Evolutionary conservation across 2,888 invertebrate genomes (phyloP).

Genomic region (Phymatocera aterrima): DNA sequence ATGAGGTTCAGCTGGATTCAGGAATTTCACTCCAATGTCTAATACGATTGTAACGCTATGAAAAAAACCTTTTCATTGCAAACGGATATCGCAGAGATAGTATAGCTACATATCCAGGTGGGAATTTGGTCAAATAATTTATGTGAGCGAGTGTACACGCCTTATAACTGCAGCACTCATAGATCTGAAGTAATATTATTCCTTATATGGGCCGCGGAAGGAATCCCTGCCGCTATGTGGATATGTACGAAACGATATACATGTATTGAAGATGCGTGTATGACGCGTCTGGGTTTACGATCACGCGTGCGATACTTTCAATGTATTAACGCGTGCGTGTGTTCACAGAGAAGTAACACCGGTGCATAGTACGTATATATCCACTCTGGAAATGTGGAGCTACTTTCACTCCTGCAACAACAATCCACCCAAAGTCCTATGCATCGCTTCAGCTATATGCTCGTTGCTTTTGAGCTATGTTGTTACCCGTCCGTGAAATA

Average conservation of each 20-base stretch:
- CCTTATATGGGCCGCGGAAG: slow-evolving; percentile 44
- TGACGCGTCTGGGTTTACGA: slow-evolving; percentile 7
- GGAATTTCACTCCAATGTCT: no score
- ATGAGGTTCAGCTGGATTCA: no score
- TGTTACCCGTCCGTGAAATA: slow-evolving; percentile 20
- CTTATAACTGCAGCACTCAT: slow-evolving; percentile 3
- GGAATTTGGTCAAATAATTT: slow-evolving; percentile 6
- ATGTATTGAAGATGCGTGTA: slow-evolving; percentile 5
- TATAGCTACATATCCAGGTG: neutral
- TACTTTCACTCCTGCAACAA: slow-evolving; percentile 46
- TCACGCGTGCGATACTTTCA: slow-evolving; percentile 11
- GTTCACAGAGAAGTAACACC: neutral
- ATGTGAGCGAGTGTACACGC: slow-evolving; percentile 2
- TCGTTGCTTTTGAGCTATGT: neutral
- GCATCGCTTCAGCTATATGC: neutral
- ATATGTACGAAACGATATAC: slow-evolving; percentile 10
- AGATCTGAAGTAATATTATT: slow-evolving; percentile 39
- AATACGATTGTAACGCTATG: no score
- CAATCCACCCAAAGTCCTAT: slow-evolving; percentile 33
- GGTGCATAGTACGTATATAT: no score
- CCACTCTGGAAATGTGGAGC: slow-evolving; percentile 37
- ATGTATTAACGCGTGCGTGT: slow-evolving; percentile 2
- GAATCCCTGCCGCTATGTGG: slow-evolving; percentile 8
- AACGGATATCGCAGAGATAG: neutral
- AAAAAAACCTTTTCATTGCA: no score